These are phyloP conservation scores for Entosphenus tridentatus DNA, from an alignment of 2,113 vertebrate genomes.

Conservation along the genomic window DNA sequence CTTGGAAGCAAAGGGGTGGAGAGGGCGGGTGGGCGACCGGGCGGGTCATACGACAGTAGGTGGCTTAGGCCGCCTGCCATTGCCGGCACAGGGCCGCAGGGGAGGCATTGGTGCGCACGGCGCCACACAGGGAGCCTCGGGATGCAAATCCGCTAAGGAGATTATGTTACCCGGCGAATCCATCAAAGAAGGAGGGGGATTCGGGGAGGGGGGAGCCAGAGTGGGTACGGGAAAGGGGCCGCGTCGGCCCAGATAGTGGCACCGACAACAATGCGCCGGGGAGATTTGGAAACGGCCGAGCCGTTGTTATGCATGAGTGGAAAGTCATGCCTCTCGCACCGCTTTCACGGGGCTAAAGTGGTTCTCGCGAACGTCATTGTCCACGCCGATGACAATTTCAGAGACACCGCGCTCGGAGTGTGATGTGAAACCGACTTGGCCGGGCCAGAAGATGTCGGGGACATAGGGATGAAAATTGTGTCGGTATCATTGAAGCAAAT, in stretches of 20 bases:
- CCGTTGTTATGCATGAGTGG: constrained; percentile 1
- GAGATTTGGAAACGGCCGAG: not conserved
- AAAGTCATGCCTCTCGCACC: not conserved
- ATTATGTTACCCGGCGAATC: not conserved
- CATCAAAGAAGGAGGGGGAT: not conserved
- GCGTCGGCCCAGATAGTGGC: no score
- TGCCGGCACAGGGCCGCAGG: no score
- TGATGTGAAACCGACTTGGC: no score
- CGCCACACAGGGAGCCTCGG: not conserved
- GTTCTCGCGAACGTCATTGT: constrained; percentile 4
- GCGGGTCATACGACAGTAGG: no score
- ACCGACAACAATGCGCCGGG: not conserved
- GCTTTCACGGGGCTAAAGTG: constrained; percentile 1
- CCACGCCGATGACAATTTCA: constrained; percentile 3
- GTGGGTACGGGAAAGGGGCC: not conserved
- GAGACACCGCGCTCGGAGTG: no score
- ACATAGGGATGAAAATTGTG: no score
- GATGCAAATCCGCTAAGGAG: constrained; percentile 7
- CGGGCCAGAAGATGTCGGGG: no score
- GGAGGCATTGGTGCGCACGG: no score
- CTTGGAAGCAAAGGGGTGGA: no score
- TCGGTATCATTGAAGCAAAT: no score
- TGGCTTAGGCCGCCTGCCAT: no score
- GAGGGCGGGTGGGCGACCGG: no score
- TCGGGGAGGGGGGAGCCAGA: not conserved